phyloP scores from a whole-genome alignment of 2,797 vertebrate genomes.

The Ctenochaetus hawaiiensis region DNA sequence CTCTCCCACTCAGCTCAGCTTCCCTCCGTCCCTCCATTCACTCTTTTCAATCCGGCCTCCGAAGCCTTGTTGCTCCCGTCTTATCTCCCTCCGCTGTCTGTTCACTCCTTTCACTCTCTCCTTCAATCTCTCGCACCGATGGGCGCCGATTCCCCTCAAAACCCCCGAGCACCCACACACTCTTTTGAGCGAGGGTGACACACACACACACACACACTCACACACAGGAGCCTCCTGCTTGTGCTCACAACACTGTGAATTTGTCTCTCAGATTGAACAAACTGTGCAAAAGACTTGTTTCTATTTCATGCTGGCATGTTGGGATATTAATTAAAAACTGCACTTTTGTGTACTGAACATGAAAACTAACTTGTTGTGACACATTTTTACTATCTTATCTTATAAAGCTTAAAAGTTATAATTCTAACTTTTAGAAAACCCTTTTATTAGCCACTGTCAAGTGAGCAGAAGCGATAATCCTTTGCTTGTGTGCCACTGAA shows the following conservation, averaged over 20 bases:
- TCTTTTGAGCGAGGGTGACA: not conserved
- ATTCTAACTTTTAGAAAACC: no score
- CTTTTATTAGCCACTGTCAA: no score
- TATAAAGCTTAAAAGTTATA: not conserved
- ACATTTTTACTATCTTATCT: not conserved
- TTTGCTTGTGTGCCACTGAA: no score
- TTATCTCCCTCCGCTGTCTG: conserved; percentile 55
- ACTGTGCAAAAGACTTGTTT: not conserved
- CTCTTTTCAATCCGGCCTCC: conserved; percentile 37
- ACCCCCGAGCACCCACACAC: not conserved
- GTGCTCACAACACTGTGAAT: not conserved
- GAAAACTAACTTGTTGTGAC: not conserved
- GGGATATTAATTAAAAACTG: not conserved
- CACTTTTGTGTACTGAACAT: not conserved
- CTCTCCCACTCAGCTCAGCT: not conserved
- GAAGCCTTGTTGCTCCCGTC: conserved; percentile 38
- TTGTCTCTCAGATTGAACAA: not conserved
- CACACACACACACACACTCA: not conserved
- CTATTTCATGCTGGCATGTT: not conserved
- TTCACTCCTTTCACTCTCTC: conserved; percentile 47
- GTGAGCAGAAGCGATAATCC: no score
- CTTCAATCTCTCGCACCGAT: conserved; percentile 45
- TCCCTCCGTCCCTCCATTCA: conserved; percentile 18
- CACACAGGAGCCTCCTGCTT: not conserved
- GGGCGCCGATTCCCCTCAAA: conserved; percentile 6